Base-by-base conservation (phyloP, 2,888 invertebrate genomes). In the Brachylomia viminalis region DNA sequence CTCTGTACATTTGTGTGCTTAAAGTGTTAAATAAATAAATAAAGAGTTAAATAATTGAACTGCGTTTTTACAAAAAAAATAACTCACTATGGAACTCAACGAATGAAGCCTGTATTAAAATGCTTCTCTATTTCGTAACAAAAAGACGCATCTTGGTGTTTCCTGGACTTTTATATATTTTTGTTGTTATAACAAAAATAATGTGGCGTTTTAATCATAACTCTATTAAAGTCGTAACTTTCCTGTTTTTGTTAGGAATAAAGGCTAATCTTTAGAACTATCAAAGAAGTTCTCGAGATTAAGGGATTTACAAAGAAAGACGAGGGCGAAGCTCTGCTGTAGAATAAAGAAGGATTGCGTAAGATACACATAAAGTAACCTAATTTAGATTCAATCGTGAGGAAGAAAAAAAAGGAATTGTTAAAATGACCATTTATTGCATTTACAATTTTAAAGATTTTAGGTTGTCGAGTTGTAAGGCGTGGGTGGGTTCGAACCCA, bases 191-290 rank as follows among this genome's bases (percentile, higher is more conserved):
- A 67, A 62, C 52, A 67, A 20, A 65, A 49, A 67, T 74, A 74
- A 77, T 70, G 70, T 77, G 49, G 38, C 27, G 77, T 65, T 80
- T 83, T 84, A 80, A 83, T 83, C 84, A 74, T 64, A 80, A 84
- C 49, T 70, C 23, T 59, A 77, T 77, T 75, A 77, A 77, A 76
- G 62, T 71, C 54, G 30, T 20, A 71, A 84, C 73, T 75, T 84
- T 80, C 52, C 47, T 72, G 54, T 80, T 84, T 84, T 68, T 69
- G 74, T 84, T 79, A 13, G 30, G 62, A 49, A 38, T 84, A 74
- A 38, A 20, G 27, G 33, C 52, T 77, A 52, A 80, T 71, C 76
- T 73, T 58, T 47, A 56, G 52, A 66, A 69, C 67, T 72, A 75
- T 66, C 58, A 59, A 52, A 77, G 54, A 75, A 83, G 83, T 79